These are phyloP conservation scores for Trididemnum clinides DNA, from an alignment of 23 tunicate species.

Conservation along the genomic window DNA sequence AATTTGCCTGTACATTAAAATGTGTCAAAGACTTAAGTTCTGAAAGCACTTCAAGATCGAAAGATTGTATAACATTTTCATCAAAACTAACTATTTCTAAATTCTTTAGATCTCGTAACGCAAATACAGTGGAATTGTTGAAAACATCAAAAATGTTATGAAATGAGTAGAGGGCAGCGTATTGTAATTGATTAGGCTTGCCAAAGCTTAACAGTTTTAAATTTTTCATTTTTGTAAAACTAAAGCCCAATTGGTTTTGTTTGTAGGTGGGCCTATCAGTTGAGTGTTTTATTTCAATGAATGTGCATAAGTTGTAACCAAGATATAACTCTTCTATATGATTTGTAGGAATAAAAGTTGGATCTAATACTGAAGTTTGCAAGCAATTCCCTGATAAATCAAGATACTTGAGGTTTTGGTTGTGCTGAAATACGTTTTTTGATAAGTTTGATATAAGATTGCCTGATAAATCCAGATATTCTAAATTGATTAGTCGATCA, in stretches of 20 bases:
- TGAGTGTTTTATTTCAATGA: too few species aligned
- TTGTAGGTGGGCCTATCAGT: too few species aligned
- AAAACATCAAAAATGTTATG: background rate
- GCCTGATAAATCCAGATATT: background rate
- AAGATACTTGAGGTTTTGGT: background rate
- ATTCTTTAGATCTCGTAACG: background rate
- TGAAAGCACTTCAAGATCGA: background rate
- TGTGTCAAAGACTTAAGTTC: background rate
- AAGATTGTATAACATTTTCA: background rate
- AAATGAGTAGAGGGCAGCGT: background rate
- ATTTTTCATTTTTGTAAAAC: background rate
- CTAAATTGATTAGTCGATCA: background rate
- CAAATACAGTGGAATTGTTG: background rate
- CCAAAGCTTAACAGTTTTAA: background rate
- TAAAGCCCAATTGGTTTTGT: too few species aligned
- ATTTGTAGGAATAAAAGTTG: background rate
- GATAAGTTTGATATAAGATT: background rate
- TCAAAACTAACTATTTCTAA: background rate
- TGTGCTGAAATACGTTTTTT: background rate
- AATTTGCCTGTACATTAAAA: background rate
- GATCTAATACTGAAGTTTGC: background rate
- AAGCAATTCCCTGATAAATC: constrained; percentile 21
- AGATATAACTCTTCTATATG: background rate
- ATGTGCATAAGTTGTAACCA: constrained; percentile 1
- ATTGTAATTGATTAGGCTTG: background rate